Conservation (phyloP, 64 coral and sea anemone species). For the Stichodactyla mertensii region DNA sequence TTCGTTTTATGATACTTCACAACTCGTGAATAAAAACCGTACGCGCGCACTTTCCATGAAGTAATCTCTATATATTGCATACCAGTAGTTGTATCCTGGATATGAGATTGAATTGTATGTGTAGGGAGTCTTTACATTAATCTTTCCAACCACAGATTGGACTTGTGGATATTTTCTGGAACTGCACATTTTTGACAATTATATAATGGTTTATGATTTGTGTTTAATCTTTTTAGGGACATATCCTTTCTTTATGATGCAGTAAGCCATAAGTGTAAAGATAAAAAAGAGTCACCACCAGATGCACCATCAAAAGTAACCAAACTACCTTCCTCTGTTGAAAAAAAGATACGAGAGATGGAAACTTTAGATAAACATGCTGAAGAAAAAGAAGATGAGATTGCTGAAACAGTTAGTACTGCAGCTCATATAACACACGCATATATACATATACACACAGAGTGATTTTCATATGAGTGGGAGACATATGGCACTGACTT, state of each 20-base stretch:
- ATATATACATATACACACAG: neutral
- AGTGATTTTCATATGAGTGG: too few species aligned
- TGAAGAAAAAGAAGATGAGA: neutral
- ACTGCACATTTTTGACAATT: too few species aligned
- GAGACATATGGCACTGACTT: too few species aligned
- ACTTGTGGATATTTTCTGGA: too few species aligned
- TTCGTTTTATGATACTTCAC: too few species aligned
- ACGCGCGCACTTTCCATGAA: too few species aligned
- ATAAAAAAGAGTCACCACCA: slow-evolving; percentile 28
- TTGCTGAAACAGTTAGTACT: neutral
- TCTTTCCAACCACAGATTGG: too few species aligned
- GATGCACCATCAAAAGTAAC: slow-evolving; percentile 11
- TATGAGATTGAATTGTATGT: too few species aligned
- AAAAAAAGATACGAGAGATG: slow-evolving; percentile 25
- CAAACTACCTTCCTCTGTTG: slow-evolving; percentile 19
- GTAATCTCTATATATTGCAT: too few species aligned
- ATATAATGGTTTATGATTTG: neutral
- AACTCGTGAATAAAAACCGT: too few species aligned
- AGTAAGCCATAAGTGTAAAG: slow-evolving; percentile 28
- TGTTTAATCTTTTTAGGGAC: slow-evolving; percentile 45
- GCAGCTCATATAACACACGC: neutral
- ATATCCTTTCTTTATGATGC: slow-evolving; percentile 98
- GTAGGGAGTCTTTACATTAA: too few species aligned
- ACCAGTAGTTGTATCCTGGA: too few species aligned
- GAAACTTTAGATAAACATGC: neutral